A percentile compares a stretch with the other conserved stretches of the same genome.
These are phyloP conservation scores for Semaprochilodus insignis DNA, from an alignment of 2,797 vertebrate genomes.

Conservation along the genomic window DNA sequence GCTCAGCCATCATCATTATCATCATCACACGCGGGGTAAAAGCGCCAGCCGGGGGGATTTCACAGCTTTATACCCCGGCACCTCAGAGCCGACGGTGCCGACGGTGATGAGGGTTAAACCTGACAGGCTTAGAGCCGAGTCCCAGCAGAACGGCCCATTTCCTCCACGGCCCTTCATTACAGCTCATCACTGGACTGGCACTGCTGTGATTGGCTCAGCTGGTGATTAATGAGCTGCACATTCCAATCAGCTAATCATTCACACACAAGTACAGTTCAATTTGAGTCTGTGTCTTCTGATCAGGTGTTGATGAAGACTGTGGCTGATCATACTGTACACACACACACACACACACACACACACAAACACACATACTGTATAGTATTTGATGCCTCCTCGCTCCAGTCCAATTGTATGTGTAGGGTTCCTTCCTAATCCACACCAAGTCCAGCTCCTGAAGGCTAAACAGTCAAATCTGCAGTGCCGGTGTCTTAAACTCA, in stretches of 20 bases:
- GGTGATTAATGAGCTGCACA: neutral
- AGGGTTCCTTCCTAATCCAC: too few relatives aligned
- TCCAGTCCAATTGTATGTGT: too few relatives aligned
- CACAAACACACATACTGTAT: too few relatives aligned
- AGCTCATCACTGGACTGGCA: neutral
- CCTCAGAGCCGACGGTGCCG: constrained; percentile 24
- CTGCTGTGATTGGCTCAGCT: neutral
- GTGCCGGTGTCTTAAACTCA: too few relatives aligned
- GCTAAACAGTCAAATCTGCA: too few relatives aligned
- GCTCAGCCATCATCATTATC: constrained; percentile 16
- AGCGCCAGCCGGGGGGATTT: constrained; percentile 70
- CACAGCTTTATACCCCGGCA: constrained; percentile 62
- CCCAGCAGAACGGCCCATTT: neutral
- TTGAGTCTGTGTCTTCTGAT: neutral
- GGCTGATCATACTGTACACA: too few relatives aligned
- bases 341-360: too few relatives aligned
- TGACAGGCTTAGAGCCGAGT: constrained; percentile 47
- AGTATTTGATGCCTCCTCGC: too few relatives aligned
- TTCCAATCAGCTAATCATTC: neutral
- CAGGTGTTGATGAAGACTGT: constrained; percentile 36
- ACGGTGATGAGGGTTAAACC: constrained; percentile 53
- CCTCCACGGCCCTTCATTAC: neutral
- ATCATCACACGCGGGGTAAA: constrained; percentile 21
- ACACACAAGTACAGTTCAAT: neutral
- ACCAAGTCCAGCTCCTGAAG: too few relatives aligned